Conservation (phyloP, 2,797 vertebrate species). For the Potorous gilbertii region DNA sequence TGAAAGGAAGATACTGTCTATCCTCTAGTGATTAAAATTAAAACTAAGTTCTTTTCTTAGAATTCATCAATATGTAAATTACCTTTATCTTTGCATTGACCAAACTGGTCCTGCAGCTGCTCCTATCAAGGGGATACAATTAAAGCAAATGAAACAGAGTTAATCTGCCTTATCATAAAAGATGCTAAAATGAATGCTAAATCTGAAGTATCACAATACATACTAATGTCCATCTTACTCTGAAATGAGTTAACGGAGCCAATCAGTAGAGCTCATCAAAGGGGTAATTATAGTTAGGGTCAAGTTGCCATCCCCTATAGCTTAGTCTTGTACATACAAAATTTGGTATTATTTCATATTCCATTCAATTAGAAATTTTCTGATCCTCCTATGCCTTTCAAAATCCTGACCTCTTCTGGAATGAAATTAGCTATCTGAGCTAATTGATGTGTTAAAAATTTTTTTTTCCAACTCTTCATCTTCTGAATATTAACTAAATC, state of each 20-base stretch:
- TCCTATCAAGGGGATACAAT: background rate
- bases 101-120: background rate
- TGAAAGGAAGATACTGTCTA: slow-evolving; percentile 2
- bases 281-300: background rate
- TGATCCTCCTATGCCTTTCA: slow-evolving; percentile 50
- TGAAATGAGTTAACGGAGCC: background rate
- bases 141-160: background rate
- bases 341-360: slow-evolving; percentile 10
- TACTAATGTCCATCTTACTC: background rate
- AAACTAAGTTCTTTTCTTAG: slow-evolving; percentile 9
- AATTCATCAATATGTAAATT: slow-evolving; percentile 47
- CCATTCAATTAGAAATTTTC: slow-evolving; percentile 32
- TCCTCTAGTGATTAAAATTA: background rate
- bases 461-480: background rate
- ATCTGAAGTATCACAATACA: slow-evolving; percentile 17
- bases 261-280: slow-evolving; percentile 19
- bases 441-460: background rate
- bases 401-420: slow-evolving; percentile 6
- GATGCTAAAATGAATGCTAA: slow-evolving; percentile 1
- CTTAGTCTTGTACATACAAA: slow-evolving; percentile 21
- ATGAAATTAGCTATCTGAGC: background rate
- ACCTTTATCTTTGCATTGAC: slow-evolving; percentile 40
- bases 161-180: slow-evolving; percentile 9
- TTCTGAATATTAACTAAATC: background rate
- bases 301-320: background rate